A percentile compares a stretch with the other conserved stretches of the same genome.
Evolutionary conservation across 2,888 invertebrate species (phyloP).

Genomic region (Volucella zonaria): DNA sequence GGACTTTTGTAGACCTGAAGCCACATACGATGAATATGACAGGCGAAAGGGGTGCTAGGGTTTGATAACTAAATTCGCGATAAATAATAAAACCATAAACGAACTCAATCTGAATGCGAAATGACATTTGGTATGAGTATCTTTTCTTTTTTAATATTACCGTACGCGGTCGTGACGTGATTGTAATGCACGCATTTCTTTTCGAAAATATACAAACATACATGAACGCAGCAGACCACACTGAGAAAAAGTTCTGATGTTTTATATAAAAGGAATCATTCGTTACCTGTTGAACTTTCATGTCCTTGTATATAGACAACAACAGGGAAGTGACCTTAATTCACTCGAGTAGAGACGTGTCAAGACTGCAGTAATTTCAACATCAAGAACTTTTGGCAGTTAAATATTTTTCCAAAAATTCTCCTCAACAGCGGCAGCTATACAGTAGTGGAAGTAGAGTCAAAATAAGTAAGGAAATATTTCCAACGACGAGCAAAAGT

Average conservation of each 20-base stretch:
- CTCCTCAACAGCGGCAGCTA: too few relatives aligned
- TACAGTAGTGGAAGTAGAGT: too few relatives aligned
- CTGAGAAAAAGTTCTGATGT: slow-evolving; percentile 11
- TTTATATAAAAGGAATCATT: too few relatives aligned
- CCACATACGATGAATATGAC: slow-evolving; percentile 30
- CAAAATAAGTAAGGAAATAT: too few relatives aligned
- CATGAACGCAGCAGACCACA: slow-evolving; percentile 9
- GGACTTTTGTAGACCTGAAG: slow-evolving; percentile 18
- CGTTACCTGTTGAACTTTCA: too few relatives aligned
- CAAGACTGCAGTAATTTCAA: too few relatives aligned
- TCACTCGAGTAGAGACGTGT: too few relatives aligned
- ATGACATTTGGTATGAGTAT: slow-evolving; percentile 29
- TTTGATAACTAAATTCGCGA: slow-evolving; percentile 64
- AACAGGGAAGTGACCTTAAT: too few relatives aligned
- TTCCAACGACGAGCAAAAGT: too few relatives aligned
- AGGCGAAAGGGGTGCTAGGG: slow-evolving; percentile 21
- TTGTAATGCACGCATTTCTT: slow-evolving; percentile 41
- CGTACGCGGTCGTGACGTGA: slow-evolving; percentile 52
- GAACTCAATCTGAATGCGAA: slow-evolving; percentile 65
- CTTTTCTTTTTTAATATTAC: slow-evolving; percentile 25
- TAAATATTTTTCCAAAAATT: too few relatives aligned
- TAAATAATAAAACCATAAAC: slow-evolving; percentile 70
- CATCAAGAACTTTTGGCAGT: too few relatives aligned
- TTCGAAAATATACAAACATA: slow-evolving; percentile 16
- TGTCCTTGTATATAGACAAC: too few relatives aligned